Evolutionary conservation across 2,113 vertebrate genomes (phyloP), one percentile per base, ranked within the genome.

Genomic region (Lagopus leucura): DNA sequence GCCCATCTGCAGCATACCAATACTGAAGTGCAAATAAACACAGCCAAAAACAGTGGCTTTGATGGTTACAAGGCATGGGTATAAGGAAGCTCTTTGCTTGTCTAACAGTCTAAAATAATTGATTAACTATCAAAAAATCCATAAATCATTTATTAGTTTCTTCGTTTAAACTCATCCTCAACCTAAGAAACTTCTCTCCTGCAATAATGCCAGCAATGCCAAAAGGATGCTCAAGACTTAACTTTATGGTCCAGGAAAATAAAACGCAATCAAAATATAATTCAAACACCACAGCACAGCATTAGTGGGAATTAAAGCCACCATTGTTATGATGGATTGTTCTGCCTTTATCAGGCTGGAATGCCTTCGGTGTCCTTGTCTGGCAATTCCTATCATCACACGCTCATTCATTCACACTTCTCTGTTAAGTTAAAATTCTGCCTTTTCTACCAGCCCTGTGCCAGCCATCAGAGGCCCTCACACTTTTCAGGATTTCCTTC

Each of bases 341-440:
- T 93, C 78, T 89, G 75, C 89, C 82, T 94, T 92, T 89, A 94
- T 96, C 85, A 92, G 76, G 94, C 81, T 58, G 64, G 83, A 88
- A 96, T 66, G 74, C 77, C 77, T 82, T 54, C 52, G 4, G 2
- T 90, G 58, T 92, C 96, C 87, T 95, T 96, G 66, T 67, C 60
- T 95, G 50, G 91, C 82, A 92, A 61, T 71, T 93, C 45, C 89
- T 45, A 84, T 88, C 88, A 91, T 91, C 82, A 74, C 86, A n/a
- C 42, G 8, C 81, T 88, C 86, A 95, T 87, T 97, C 69, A 90
- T 40, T 81, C 52, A 69, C 79, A 76, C 18, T 92, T 63, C 94
- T 97, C 96, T 96, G 88, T 95, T 95, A 87, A 84, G 50, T 48
- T 95, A 89, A 95, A 97, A 86, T 72, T 92, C 63, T 89, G 86